phyloP scores from a whole-genome alignment of 2,797 vertebrate species.

The Falco novaeseelandiae region DNA sequence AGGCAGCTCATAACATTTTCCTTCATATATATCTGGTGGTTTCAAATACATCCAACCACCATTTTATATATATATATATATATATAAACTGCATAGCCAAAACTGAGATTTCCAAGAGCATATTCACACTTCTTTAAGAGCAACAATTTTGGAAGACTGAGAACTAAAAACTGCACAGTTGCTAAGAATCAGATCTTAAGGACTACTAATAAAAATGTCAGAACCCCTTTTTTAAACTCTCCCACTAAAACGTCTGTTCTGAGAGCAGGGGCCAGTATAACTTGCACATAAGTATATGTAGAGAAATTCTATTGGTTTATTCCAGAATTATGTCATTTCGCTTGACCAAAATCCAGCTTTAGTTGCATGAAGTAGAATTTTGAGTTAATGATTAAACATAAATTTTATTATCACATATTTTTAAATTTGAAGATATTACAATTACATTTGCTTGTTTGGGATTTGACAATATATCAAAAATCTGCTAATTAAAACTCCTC shows the following conservation, averaged over 20 bases:
- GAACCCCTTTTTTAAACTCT: background rate
- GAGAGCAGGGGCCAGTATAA: background rate
- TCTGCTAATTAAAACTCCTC: background rate
- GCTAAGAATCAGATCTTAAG: background rate
- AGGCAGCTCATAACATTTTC: background rate
- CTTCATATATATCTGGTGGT: background rate
- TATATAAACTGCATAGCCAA: background rate
- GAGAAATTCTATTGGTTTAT: background rate
- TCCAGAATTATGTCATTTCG: background rate
- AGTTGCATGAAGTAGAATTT: background rate
- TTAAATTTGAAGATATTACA: background rate
- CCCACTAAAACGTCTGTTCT: background rate
- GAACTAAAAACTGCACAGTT: background rate
- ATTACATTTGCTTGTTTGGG: background rate
- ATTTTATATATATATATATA: background rate
- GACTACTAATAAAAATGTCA: background rate
- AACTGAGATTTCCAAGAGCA: background rate
- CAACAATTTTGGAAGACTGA: background rate
- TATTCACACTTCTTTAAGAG: background rate
- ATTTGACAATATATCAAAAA: conserved; percentile 1
- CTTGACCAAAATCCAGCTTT: background rate
- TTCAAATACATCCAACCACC: background rate
- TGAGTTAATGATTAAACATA: background rate
- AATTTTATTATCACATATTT: background rate
- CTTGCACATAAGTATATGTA: background rate